Base-by-base conservation (phyloP, 2,113 vertebrate genomes). In the Myrmecobius fasciatus region DNA sequence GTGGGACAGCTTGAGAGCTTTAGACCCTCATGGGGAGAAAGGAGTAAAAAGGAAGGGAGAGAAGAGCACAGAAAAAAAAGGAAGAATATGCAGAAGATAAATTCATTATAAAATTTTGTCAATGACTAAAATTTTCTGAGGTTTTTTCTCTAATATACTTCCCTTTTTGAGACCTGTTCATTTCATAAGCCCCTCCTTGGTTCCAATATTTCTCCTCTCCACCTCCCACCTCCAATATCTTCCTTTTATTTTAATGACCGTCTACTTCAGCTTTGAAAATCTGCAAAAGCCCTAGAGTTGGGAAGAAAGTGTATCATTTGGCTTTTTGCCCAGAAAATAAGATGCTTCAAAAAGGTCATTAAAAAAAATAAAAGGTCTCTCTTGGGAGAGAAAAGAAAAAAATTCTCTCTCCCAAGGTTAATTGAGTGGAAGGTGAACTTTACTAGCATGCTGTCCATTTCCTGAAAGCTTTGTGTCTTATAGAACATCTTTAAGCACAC, bases 301-400 rank as follows among this genome's bases (percentile, higher is more conserved):
- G 92, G 92, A 98, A 97, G 93, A 94, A 91, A 94, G 95, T 95
- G 95, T 91, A 98, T 91, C 48, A 60, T 96, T 98, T 98, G 98
- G 98, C 97, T 98, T 98, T 98, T 97, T 98, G 97, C 98, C 98
- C 97, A 97, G 98, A 98, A 98, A 98, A 97, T 98, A 98, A 97
- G 96, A 98, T 95, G 92, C 92, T 98, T 92, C 10, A 28, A 96
- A 98, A 98, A 98, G 98, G 96, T 98, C 97, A 97, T 25, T 36
- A 60, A 43, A 89, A 75, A 49, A 94, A 56, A 60, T 93, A 97
- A 94, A 60, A 88, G 28, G 89, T 56, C n/a, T 95, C 9, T 93
- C 97, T 96, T 2, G 0, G 56, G 95, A 94, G 92, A 97, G 95
- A 97, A 96, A 92, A 92, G 88, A 31, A 10, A 54, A 96, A 60